Evolutionary conservation across 2,888 invertebrate genomes (phyloP).

Genomic region (Diaphora mendica): DNA sequence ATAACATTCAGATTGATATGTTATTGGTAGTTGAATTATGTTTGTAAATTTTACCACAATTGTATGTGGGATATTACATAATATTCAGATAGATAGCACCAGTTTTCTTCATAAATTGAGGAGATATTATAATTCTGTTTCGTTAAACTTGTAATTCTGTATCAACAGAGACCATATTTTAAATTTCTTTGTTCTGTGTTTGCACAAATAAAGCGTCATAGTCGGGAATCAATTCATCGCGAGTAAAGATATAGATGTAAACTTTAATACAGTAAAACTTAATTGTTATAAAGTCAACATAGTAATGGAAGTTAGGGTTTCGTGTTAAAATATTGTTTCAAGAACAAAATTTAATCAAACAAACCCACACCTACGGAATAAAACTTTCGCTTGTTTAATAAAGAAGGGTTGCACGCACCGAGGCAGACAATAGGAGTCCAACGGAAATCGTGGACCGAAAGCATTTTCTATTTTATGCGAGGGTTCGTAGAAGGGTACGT

Average conservation of each 20-base stretch:
- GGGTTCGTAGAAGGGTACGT: slow-evolving; percentile 73
- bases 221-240: not conserved
- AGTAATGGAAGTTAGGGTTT: slow-evolving; percentile 33
- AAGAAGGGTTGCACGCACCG: slow-evolving; percentile 77
- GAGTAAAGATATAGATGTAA: not conserved
- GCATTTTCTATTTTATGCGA: slow-evolving; percentile 80
- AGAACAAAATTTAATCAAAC: slow-evolving; percentile 55
- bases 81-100: not conserved
- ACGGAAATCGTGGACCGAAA: slow-evolving; percentile 77
- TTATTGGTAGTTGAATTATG: slow-evolving; percentile 1
- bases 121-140: not conserved
- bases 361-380: slow-evolving; percentile 69
- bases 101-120: not conserved
- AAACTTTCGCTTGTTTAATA: slow-evolving; percentile 69
- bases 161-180: not conserved
- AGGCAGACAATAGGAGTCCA: slow-evolving; percentile 77
- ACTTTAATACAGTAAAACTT: slow-evolving; percentile 5
- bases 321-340: slow-evolving; percentile 49
- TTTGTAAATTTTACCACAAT: slow-evolving; percentile 8
- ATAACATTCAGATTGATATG: not conserved
- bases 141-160: not conserved
- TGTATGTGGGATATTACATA: not conserved
- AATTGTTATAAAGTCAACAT: slow-evolving; percentile 30
- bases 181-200: not conserved
- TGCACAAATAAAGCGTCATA: not conserved